These are phyloP conservation scores for Bellardia pandia DNA, from an alignment of 2,888 invertebrate species.

Conservation along the genomic window DNA sequence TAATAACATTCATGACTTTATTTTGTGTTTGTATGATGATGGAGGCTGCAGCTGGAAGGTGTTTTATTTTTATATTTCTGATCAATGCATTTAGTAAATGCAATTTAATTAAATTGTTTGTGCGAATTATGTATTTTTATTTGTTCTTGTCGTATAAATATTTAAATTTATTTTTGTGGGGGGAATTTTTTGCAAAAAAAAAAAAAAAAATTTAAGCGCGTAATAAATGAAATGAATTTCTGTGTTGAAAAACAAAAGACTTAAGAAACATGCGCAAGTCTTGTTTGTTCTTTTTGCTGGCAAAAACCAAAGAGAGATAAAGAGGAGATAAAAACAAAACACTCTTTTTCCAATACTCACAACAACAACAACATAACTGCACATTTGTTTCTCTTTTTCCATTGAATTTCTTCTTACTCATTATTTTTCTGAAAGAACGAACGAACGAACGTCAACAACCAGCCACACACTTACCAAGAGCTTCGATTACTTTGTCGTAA, in stretches of 20 bases:
- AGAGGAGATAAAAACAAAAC: neutral
- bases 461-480: slow-evolving; percentile 14
- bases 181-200: neutral
- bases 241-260: slow-evolving; percentile 77
- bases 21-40: slow-evolving; percentile 7
- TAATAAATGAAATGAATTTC: slow-evolving; percentile 28
- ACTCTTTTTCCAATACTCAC: slow-evolving; percentile 57
- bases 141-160: neutral
- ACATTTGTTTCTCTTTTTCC: slow-evolving; percentile 62
- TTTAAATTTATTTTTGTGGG: neutral
- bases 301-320: slow-evolving; percentile 16
- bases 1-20: slow-evolving; percentile 22
- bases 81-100: neutral
- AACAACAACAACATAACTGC: slow-evolving; percentile 61
- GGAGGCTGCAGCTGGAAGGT: slow-evolving; percentile 47
- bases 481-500: slow-evolving; percentile 73
- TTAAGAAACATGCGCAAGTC: slow-evolving; percentile 78
- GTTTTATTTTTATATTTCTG: slow-evolving; percentile 18
- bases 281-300: slow-evolving; percentile 61
- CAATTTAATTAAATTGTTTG: slow-evolving; percentile 33
- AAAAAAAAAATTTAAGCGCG: slow-evolving; percentile 32
- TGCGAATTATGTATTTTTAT: neutral
- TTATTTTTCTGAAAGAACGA: neutral
- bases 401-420: slow-evolving; percentile 48
- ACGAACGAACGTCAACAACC: slow-evolving; percentile 2